These are phyloP conservation scores for Pyrrhia umbra DNA, from an alignment of 2,888 invertebrate genomes.

Conservation along the genomic window DNA sequence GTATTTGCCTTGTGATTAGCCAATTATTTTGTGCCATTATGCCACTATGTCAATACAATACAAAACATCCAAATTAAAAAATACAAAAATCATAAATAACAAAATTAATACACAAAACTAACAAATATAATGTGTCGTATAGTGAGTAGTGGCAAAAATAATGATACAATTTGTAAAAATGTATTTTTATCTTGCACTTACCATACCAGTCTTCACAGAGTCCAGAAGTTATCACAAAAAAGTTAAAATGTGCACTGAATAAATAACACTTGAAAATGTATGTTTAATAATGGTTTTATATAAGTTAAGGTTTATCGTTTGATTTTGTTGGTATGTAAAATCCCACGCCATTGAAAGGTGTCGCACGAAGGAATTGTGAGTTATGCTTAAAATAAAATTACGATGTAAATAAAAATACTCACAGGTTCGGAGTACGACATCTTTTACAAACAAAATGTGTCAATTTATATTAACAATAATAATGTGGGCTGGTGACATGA, in stretches of 20 bases:
- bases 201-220: conserved; percentile 61
- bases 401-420: conserved; percentile 15
- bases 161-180: conserved; percentile 58
- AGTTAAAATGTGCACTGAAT: conserved; percentile 64
- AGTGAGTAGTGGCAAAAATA: conserved; percentile 65
- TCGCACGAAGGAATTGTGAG: conserved; percentile 52
- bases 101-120: conserved; percentile 66
- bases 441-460: conserved; percentile 77
- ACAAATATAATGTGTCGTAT: conserved; percentile 54
- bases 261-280: conserved; percentile 58
- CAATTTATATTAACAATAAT: conserved; percentile 70
- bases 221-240: conserved; percentile 63
- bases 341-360: conserved; percentile 63
- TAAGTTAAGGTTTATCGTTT: conserved; percentile 51
- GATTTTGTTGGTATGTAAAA: conserved; percentile 56
- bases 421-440: conserved; percentile 65
- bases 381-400: conserved; percentile 24
- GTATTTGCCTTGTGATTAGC: conserved; percentile 71
- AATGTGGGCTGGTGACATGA: conserved; percentile 68
- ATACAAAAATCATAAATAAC: conserved; percentile 66
- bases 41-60: conserved; percentile 87
- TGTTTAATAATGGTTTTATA: conserved; percentile 53
- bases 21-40: conserved; percentile 78
- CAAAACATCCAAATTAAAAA: conserved; percentile 66
- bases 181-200: conserved; percentile 63